These are phyloP conservation scores for Ammodramus savannarum DNA, from an alignment of 2,113 vertebrate species.

Conservation along the genomic window DNA sequence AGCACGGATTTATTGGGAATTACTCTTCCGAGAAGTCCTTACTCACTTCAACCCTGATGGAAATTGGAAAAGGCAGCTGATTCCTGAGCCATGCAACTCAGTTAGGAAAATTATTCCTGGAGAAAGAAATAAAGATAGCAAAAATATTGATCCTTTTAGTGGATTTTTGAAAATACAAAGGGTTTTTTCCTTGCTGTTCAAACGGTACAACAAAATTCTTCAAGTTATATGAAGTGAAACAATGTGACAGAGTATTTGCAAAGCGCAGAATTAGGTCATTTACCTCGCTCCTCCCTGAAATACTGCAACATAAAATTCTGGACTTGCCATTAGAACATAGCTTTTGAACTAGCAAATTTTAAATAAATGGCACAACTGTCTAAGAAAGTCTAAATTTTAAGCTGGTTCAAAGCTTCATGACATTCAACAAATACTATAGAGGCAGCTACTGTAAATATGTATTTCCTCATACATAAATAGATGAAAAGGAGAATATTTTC, in stretches of 20 bases:
- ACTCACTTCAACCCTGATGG: not conserved
- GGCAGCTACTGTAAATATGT: slow-evolving; percentile 48
- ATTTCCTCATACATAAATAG: slow-evolving; percentile 66
- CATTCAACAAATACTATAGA: slow-evolving; percentile 36
- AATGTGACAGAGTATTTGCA: not conserved
- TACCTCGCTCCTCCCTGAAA: not conserved
- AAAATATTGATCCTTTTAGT: not conserved
- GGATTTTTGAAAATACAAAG: not conserved
- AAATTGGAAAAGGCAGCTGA: not conserved
- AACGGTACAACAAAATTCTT: not conserved
- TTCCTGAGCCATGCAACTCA: not conserved
- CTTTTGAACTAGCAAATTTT: slow-evolving; percentile 3
- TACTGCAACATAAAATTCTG: not conserved
- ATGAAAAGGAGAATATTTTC: slow-evolving; percentile 51
- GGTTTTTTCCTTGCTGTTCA: not conserved
- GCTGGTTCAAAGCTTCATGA: slow-evolving; percentile 45
- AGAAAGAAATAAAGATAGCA: not conserved
- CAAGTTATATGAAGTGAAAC: not conserved
- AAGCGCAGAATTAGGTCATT: not conserved
- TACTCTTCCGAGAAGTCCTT: not conserved
- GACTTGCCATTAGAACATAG: not conserved
- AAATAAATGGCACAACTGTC: slow-evolving; percentile 12
- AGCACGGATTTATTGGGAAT: not conserved
- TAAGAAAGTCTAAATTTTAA: slow-evolving; percentile 12
- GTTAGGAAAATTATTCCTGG: not conserved